Base-by-base conservation (phyloP, 2,113 vertebrate species). In the Isichthys henryi region DNA sequence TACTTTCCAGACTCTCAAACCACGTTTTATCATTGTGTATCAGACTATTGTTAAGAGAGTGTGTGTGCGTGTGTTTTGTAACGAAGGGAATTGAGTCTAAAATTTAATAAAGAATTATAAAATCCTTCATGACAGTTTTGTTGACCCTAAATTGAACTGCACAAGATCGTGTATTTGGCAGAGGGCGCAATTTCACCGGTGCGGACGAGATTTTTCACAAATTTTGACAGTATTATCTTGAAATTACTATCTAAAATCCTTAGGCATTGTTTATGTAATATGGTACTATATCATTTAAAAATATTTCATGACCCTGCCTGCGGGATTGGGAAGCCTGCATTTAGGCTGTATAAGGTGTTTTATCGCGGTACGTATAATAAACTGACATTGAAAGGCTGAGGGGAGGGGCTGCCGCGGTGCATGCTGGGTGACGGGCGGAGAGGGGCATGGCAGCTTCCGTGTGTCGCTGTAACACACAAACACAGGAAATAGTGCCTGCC, bases 401-500 rank as follows among this genome's bases (percentile, higher is more conserved):
- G 85, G 49, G 49, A 11, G 48, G 10, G 23, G 19, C 80, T 23
- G 43, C 21, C 21, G 58, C 62, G 74, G 49, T 91, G 90, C 89
- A 88, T 90, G 53, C 31, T 86, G 87, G 87, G 89, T 86, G 53
- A 86, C 88, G 52, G 19, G 31, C 80, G 27, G 48, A n/a, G 27
- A 8, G 80, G 80, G 70, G 27, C n/a, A 83, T 80, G 58, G 50
- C 46, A 45, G 56, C 91, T 91, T 90, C 31, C 52, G 74, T 23
- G 19, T 88, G 85, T 53, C 31, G 49, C 43, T 7, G 50, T 5
- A 66, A 46, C 21, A 35, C 9, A 87, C 62, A 90, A 90, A 87
- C 48, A 90, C 85, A 90, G 89, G 89, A 90, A 90, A 50, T 39
- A 10, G 48, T 43, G 27, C 35, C 39, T 39, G 50, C 31, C 83